Percentiles rank a stretch among this genome's conserved stretches.
phyloP scores from a whole-genome alignment of 2,888 invertebrate species.

The Drosophila algonquin region DNA sequence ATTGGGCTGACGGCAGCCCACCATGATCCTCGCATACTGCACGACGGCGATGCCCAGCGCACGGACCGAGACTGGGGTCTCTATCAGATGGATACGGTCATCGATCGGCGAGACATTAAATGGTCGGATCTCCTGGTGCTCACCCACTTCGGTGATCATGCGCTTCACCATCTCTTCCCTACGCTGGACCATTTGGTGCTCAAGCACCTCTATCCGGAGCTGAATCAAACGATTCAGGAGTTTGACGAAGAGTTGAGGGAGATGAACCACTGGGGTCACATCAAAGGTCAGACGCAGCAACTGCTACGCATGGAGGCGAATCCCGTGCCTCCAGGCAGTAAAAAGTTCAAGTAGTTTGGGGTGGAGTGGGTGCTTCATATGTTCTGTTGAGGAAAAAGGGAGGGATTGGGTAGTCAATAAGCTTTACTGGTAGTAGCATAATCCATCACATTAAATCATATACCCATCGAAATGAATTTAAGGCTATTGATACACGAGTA shows the following conservation, averaged over 20 bases:
- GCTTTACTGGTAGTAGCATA: not conserved
- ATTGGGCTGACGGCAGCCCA: constrained; percentile 90
- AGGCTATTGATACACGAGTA: no score
- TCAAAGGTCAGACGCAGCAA: constrained; percentile 88
- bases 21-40: constrained; percentile 90
- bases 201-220: constrained; percentile 86
- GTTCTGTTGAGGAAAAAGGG: not conserved
- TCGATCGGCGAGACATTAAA: constrained; percentile 88
- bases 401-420: not conserved
- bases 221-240: constrained; percentile 75
- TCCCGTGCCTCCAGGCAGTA: constrained; percentile 61
- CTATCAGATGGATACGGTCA: constrained; percentile 89
- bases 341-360: constrained; percentile 40
- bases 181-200: constrained; percentile 90
- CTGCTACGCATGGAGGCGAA: constrained; percentile 84
- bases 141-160: constrained; percentile 90
- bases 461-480: not conserved
- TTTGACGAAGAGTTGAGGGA: constrained; percentile 75
- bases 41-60: constrained; percentile 88
- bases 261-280: constrained; percentile 86
- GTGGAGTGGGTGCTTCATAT: not conserved
- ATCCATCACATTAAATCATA: not conserved
- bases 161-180: constrained; percentile 91
- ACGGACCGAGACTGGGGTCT: constrained; percentile 89
- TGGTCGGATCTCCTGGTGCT: constrained; percentile 88